phyloP scores from a whole-genome alignment of 2,113 vertebrate species.

The Pardalotus punctatus region DNA sequence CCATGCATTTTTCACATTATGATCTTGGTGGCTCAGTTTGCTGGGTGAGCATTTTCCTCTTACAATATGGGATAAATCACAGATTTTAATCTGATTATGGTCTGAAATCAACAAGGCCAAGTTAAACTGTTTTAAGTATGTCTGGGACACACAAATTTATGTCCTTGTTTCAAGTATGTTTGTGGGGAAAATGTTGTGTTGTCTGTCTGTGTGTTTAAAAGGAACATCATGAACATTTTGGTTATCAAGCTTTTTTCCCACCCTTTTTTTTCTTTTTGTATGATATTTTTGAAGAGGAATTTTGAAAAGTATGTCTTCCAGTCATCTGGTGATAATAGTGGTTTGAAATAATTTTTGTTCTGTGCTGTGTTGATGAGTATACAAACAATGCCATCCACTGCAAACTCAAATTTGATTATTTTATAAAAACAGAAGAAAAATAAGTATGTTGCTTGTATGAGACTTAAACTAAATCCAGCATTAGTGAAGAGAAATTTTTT shows the following conservation, averaged over 20 bases:
- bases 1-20: neutral
- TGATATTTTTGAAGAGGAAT: neutral
- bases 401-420: neutral
- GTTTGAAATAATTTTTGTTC: neutral
- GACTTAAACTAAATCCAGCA: neutral
- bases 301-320: neutral
- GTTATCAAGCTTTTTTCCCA: neutral
- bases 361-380: neutral
- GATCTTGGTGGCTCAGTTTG: neutral
- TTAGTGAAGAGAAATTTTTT: neutral
- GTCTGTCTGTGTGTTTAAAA: neutral
- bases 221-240: neutral
- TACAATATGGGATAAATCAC: neutral
- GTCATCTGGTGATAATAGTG: neutral
- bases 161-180: neutral
- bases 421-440: neutral
- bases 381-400: neutral
- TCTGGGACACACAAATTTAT: slow-evolving; percentile 19
- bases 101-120: slow-evolving; percentile 31
- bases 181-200: neutral
- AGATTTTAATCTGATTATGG: neutral
- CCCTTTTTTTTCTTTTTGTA: neutral
- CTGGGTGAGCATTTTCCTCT: slow-evolving; percentile 31
- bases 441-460: neutral
- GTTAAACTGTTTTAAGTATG: slow-evolving; percentile 33